A percentile compares a stretch with the other conserved stretches of the same genome.
These are phyloP conservation scores for Nettapus auritus DNA, from an alignment of 2,113 vertebrate species.

Conservation along the genomic window DNA sequence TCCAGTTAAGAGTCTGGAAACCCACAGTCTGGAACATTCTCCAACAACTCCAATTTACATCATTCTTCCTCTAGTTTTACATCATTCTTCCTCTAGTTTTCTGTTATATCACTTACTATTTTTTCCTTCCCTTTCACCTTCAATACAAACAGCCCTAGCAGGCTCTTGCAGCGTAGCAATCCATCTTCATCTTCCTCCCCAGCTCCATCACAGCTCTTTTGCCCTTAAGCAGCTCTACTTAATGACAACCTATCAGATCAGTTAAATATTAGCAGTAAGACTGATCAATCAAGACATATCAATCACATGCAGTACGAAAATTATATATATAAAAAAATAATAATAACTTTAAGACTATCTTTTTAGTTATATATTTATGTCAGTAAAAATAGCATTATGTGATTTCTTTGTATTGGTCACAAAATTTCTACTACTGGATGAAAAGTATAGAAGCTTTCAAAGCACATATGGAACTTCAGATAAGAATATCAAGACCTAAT, in stretches of 20 bases:
- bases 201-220: neutral
- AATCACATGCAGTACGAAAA: neutral
- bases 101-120: neutral
- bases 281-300: too few species aligned
- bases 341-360: neutral
- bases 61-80: neutral
- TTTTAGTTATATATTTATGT: neutral
- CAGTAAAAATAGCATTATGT: neutral
- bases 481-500: neutral
- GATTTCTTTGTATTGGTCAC: neutral
- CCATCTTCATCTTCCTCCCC: neutral
- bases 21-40: neutral
- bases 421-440: neutral
- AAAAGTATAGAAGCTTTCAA: neutral
- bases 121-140: neutral
- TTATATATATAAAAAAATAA: too few species aligned
- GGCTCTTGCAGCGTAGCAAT: neutral
- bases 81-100: neutral
- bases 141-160: neutral
- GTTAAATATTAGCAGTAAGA: neutral
- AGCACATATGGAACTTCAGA: neutral
- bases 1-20: neutral
- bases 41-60: too few species aligned
- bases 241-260: neutral
- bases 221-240: too few species aligned